Percentiles rank a stretch among this genome's conserved stretches.
Conservation (phyloP, 1,140 invertebrate species). For the Rhyzopertha dominica region DNA sequence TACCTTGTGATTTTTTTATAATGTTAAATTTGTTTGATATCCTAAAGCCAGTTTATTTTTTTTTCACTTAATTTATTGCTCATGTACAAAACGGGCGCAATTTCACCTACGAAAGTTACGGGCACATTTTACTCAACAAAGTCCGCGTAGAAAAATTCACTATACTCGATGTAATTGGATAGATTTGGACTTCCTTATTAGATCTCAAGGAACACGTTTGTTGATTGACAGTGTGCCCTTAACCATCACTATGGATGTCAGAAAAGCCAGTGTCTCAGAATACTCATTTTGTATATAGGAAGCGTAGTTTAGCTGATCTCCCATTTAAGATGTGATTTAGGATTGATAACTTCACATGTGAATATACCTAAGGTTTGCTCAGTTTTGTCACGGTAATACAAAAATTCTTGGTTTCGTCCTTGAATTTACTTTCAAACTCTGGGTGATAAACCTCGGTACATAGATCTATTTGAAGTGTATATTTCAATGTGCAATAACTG, state of each 20-base stretch:
- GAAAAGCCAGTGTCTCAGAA: conserved; percentile 41
- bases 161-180: too few species aligned
- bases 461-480: too few species aligned
- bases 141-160: too few species aligned
- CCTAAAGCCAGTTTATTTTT: conserved; percentile 37
- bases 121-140: too few species aligned
- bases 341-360: conserved; percentile 26
- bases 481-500: conserved; percentile 47
- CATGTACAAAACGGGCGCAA: conserved; percentile 22
- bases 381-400: conserved; percentile 36
- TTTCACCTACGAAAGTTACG: conserved; percentile 13
- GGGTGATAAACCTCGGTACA: too few species aligned
- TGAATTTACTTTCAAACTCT: too few species aligned
- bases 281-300: conserved; percentile 41
- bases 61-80: conserved; percentile 40
- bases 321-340: conserved; percentile 33
- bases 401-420: too few species aligned
- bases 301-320: conserved; percentile 35
- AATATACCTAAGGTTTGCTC: conserved; percentile 34
- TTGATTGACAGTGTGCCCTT: too few species aligned
- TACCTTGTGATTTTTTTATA: conserved; percentile 34
- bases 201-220: too few species aligned
- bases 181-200: too few species aligned
- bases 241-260: too few species aligned
- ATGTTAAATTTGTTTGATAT: conserved; percentile 10